Evolutionary conservation across 2,888 invertebrate genomes (phyloP).

Genomic region (Meghimatium bilineatum): DNA sequence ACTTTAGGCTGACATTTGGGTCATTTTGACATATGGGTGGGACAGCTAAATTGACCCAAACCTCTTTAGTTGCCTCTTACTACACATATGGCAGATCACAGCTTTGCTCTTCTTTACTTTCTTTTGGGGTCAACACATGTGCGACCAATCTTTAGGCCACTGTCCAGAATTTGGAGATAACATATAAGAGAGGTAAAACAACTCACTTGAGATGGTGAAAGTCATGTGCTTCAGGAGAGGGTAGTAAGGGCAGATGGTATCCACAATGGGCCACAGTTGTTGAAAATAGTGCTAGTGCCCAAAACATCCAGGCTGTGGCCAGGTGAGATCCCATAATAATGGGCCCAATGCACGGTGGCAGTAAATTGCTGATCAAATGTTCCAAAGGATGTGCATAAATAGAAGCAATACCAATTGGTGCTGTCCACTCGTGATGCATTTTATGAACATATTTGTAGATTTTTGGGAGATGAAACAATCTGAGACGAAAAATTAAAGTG

Average conservation of each 20-base stretch:
- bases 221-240: conserved; percentile 91
- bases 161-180: no score
- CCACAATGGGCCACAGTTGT: conserved; percentile 90
- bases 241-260: conserved; percentile 90
- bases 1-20: no score
- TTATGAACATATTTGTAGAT: conserved; percentile 90
- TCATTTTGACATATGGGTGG: no score
- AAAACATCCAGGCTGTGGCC: conserved; percentile 83
- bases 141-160: no score
- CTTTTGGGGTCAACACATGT: no score
- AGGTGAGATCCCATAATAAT: conserved; percentile 82
- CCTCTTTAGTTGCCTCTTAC: no score
- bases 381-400: conserved; percentile 87
- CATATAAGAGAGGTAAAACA: no score
- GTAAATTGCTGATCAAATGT: conserved; percentile 86
- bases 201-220: conserved; percentile 88
- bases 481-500: conserved; percentile 75
- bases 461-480: conserved; percentile 85
- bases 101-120: no score
- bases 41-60: no score
- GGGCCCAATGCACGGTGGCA: conserved; percentile 84
- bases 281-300: conserved; percentile 85
- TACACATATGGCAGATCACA: no score
- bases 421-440: conserved; percentile 91
- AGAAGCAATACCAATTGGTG: conserved; percentile 89